These are phyloP conservation scores for Microctenopoma steveboyesi DNA, from an alignment of 2,797 vertebrate genomes.

Conservation along the genomic window DNA sequence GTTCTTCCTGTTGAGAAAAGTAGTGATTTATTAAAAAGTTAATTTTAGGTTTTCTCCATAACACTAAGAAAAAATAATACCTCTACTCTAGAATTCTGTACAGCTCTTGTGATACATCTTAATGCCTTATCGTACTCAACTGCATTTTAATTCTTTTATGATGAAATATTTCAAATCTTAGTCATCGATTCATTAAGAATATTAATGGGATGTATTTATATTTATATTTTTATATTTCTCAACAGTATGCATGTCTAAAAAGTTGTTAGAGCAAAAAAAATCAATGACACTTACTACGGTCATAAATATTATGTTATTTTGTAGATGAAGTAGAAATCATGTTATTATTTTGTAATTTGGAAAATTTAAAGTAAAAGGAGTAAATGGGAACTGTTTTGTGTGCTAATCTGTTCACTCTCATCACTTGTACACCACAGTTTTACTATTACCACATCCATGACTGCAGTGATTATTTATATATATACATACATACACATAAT, in stretches of 20 bases:
- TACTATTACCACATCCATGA: background rate
- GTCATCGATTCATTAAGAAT: slow-evolving; percentile 85
- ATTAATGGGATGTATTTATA: slow-evolving; percentile 89
- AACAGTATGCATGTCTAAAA: slow-evolving; percentile 88
- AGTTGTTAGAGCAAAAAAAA: slow-evolving; percentile 80
- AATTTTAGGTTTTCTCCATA: slow-evolving; percentile 75
- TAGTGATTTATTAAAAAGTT: slow-evolving; percentile 70
- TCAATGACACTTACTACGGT: slow-evolving; percentile 83
- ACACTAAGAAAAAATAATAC: slow-evolving; percentile 82
- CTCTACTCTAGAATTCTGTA: slow-evolving; percentile 85
- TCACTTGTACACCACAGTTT: background rate
- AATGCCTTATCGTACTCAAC: slow-evolving; percentile 87
- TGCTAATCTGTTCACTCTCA: slow-evolving; percentile 42
- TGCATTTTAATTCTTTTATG: slow-evolving; percentile 85
- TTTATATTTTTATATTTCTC: slow-evolving; percentile 91
- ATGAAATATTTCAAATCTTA: slow-evolving; percentile 86
- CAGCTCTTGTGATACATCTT: slow-evolving; percentile 86
- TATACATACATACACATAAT: background rate
- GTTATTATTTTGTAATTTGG: slow-evolving; percentile 89
- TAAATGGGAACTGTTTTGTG: slow-evolving; percentile 63
- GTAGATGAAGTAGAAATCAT: slow-evolving; percentile 85
- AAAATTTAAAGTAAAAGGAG: slow-evolving; percentile 86
- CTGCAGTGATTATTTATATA: background rate
- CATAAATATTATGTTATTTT: slow-evolving; percentile 84
- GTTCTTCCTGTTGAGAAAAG: slow-evolving; percentile 80